These are phyloP conservation scores for Budorcas taxicolor DNA, from an alignment of 2,113 vertebrate genomes.

Conservation along the genomic window DNA sequence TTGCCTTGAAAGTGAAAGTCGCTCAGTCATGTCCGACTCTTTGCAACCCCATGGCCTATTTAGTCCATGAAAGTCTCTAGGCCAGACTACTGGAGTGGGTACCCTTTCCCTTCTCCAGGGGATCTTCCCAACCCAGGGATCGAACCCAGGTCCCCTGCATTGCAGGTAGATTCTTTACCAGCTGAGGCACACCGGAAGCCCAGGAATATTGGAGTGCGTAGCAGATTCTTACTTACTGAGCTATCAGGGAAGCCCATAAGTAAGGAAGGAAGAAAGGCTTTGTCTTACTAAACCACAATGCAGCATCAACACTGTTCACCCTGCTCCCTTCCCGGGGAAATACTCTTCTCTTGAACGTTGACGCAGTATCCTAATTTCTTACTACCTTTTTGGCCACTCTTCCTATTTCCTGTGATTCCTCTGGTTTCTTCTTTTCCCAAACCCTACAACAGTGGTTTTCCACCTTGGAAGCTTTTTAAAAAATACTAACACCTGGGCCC, in stretches of 20 bases:
- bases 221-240: not conserved
- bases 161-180: not conserved
- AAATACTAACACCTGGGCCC: not conserved
- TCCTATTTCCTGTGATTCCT: not conserved
- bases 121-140: not conserved
- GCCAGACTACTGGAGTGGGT: not conserved
- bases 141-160: not conserved
- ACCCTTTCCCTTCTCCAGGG: not conserved
- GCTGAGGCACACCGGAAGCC: not conserved
- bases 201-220: not conserved
- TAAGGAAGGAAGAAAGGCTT: not conserved
- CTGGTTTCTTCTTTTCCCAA: not conserved
- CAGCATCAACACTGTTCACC: not conserved
- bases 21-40: no score
- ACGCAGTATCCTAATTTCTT: fast-evolving
- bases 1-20: not conserved
- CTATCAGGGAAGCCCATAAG: not conserved
- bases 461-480: not conserved
- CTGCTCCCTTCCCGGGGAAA: not conserved
- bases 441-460: not conserved
- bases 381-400: not conserved
- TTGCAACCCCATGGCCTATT: not conserved
- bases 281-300: not conserved
- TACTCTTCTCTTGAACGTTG: not conserved
- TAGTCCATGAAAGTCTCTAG: not conserved